A percentile compares a stretch with the other conserved stretches of the same genome.
Evolutionary conservation across 2,797 vertebrate genomes (phyloP).

Genomic region (Acipenser oxyrinchus): DNA sequence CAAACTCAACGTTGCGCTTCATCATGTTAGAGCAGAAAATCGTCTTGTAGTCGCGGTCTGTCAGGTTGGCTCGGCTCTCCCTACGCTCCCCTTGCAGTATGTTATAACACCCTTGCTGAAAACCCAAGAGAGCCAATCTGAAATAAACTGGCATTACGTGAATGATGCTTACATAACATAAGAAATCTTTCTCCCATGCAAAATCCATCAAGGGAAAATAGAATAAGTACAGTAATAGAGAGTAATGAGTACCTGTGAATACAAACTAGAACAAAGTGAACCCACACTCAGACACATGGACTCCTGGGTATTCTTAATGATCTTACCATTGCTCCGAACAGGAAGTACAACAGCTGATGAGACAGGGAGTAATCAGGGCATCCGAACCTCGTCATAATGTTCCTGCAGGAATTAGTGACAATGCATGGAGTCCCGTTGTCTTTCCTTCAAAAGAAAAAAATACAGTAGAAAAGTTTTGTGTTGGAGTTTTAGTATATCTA

Average conservation of each 20-base stretch:
- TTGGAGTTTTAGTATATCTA: not conserved
- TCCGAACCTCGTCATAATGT: conserved; percentile 62
- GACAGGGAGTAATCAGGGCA: conserved; percentile 70
- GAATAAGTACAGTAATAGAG: too few species aligned
- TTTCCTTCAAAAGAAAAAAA: conserved; percentile 49
- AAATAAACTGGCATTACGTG: too few species aligned
- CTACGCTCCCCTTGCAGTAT: conserved; percentile 58
- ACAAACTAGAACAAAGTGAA: too few species aligned
- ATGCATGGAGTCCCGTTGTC: conserved; percentile 59
- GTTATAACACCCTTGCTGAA: conserved; percentile 64
- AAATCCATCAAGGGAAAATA: too few species aligned
- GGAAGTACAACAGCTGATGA: conserved; percentile 81
- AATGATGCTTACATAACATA: too few species aligned
- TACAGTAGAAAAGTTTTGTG: not conserved
- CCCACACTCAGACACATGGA: too few species aligned
- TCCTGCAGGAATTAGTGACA: conserved; percentile 60
- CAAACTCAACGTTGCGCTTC: conserved; percentile 61
- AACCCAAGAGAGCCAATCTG: not conserved
- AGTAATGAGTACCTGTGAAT: too few species aligned
- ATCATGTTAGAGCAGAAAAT: conserved; percentile 84
- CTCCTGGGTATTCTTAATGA: not conserved
- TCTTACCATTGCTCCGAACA: conserved; percentile 70
- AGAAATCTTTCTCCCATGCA: too few species aligned
- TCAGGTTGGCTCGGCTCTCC: conserved; percentile 47
- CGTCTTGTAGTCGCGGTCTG: conserved; percentile 52